These are phyloP conservation scores for Chromobotia macracanthus DNA, from an alignment of 2,797 vertebrate species.

Conservation along the genomic window DNA sequence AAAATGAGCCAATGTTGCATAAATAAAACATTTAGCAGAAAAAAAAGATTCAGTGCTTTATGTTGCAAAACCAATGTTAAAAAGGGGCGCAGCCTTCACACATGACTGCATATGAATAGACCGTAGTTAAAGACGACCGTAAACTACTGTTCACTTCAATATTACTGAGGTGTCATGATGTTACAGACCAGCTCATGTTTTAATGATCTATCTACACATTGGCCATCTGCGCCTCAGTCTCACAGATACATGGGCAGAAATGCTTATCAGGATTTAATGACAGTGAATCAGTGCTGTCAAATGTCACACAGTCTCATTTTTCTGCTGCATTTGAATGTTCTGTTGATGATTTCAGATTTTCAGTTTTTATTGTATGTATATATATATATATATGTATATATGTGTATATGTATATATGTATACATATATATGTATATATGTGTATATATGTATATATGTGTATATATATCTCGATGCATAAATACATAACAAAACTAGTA, in stretches of 20 bases:
- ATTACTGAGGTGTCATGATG: constrained; percentile 41
- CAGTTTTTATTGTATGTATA: too few species aligned
- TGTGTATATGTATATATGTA: too few species aligned
- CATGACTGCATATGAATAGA: constrained; percentile 38
- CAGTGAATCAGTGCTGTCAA: constrained; percentile 24
- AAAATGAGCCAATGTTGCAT: constrained; percentile 20
- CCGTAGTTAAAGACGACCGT: constrained; percentile 32
- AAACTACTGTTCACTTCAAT: constrained; percentile 48
- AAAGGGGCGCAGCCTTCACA: constrained; percentile 58
- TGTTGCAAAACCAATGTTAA: constrained; percentile 59
- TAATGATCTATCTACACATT: constrained; percentile 35
- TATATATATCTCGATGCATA: too few species aligned
- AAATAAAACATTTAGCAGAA: constrained; percentile 56
- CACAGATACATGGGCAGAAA: neutral
- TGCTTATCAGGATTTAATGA: constrained; percentile 30
- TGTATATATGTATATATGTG: too few species aligned
- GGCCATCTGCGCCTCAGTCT: constrained; percentile 32
- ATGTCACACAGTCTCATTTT: neutral
- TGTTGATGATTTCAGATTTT: neutral
- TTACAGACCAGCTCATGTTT: constrained; percentile 32
- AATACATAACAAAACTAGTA: too few species aligned
- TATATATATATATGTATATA: too few species aligned
- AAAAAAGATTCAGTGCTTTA: constrained; percentile 60
- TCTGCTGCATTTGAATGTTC: constrained; percentile 1
- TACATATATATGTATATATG: too few species aligned